A percentile compares a stretch with the other conserved stretches of the same genome.
Evolutionary conservation across 2,797 vertebrate species (phyloP).

Genomic region (Sphenopsis melanotis): DNA sequence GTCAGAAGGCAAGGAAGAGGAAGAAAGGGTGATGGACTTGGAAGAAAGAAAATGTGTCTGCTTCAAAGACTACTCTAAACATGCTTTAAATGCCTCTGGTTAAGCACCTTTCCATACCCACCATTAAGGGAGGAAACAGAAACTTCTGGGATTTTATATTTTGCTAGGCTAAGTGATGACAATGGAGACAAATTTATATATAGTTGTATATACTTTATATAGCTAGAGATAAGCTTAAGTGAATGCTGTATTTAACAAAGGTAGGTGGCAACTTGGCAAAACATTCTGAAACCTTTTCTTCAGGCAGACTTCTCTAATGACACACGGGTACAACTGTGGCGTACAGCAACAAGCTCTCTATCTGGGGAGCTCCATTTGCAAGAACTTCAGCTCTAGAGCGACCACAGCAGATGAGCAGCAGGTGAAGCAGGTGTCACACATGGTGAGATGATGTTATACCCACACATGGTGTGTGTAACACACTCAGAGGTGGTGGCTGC

Average conservation of each 20-base stretch:
- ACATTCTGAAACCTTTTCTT: background rate
- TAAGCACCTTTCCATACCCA: background rate
- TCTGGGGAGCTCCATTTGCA: background rate
- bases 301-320: background rate
- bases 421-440: fast-evolving
- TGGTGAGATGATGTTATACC: too few relatives aligned
- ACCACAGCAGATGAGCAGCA: background rate
- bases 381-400: background rate
- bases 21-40: background rate
- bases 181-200: background rate
- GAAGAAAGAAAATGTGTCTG: background rate
- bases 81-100: background rate
- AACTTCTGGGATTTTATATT: background rate
- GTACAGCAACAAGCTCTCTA: background rate
- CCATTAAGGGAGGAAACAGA: background rate
- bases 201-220: background rate
- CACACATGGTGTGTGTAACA: background rate
- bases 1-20: background rate
- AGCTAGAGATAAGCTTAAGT: background rate
- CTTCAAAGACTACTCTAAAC: background rate
- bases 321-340: background rate
- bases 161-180: background rate
- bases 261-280: background rate
- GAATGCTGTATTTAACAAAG: background rate
- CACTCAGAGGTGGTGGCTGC: background rate